Percentiles rank a stretch among this genome's conserved stretches.
Evolutionary conservation across 2,797 vertebrate genomes (phyloP).

Genomic region (Clarias pachynema): DNA sequence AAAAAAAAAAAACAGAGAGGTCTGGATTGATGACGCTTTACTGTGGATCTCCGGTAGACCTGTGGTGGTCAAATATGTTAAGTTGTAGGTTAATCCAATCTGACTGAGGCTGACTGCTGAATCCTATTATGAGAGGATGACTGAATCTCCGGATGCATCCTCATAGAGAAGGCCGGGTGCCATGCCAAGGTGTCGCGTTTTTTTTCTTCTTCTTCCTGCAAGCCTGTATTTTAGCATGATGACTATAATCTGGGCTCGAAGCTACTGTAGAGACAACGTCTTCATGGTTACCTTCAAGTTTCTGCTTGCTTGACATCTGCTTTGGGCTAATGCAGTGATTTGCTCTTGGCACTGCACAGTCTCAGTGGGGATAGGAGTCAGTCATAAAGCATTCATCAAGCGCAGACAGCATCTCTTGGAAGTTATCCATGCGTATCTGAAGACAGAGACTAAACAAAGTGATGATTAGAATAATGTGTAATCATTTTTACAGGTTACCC

Average conservation of each 20-base stretch:
- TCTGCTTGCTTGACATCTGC: constrained; percentile 45
- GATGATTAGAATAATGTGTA: constrained; percentile 54
- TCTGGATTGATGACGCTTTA: not conserved
- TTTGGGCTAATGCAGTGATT: constrained; percentile 47
- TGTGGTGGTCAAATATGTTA: constrained; percentile 32
- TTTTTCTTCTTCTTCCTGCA: constrained; percentile 18
- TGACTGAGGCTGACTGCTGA: constrained; percentile 21
- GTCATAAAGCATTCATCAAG: constrained; percentile 56
- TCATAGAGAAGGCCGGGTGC: constrained; percentile 9
- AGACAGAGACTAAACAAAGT: constrained; percentile 53
- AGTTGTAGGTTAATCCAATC: constrained; percentile 45
- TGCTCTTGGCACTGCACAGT: constrained; percentile 41
- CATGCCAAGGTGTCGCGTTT: constrained; percentile 11
- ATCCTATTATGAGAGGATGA: constrained; percentile 39
- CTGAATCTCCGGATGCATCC: constrained; percentile 41
- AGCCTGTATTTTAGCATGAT: constrained; percentile 33
- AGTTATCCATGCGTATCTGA: constrained; percentile 49
- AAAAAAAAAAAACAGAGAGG: not conserved
- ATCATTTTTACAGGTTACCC: constrained; percentile 36
- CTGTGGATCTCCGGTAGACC: constrained; percentile 26
- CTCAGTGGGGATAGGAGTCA: constrained; percentile 45
- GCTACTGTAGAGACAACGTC: constrained; percentile 14
- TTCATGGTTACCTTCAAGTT: constrained; percentile 50
- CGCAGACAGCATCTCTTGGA: constrained; percentile 48
- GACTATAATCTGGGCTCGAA: constrained; percentile 34